These are phyloP conservation scores for Lobophora halterata DNA, from an alignment of 2,888 invertebrate species.

Conservation along the genomic window DNA sequence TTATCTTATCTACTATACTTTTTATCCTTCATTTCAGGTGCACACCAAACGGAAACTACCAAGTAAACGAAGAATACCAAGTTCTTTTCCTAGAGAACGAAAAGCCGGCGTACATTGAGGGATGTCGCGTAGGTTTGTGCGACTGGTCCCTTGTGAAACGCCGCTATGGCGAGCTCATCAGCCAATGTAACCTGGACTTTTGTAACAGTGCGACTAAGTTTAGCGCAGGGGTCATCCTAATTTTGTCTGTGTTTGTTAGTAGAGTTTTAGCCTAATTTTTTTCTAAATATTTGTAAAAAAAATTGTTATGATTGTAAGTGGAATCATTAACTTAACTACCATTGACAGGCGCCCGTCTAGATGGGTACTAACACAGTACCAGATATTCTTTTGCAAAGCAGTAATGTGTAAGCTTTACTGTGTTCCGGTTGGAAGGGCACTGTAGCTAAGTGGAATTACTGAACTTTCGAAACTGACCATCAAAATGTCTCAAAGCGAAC, in stretches of 20 bases:
- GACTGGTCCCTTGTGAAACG: slow-evolving; percentile 85
- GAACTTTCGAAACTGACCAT: no score
- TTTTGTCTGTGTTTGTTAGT: slow-evolving; percentile 29
- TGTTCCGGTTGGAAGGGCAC: no score
- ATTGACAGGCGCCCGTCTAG: no score
- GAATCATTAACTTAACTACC: no score
- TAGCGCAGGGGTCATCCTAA: slow-evolving; percentile 34
- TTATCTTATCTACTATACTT: not conserved
- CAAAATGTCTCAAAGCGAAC: no score
- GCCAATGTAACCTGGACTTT: slow-evolving; percentile 79
- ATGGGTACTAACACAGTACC: no score
- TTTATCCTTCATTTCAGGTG: slow-evolving; percentile 65
- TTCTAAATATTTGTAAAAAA: slow-evolving; percentile 4
- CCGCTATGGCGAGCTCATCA: slow-evolving; percentile 76
- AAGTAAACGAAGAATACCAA: slow-evolving; percentile 62
- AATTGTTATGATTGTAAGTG: no score
- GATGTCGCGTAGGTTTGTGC: slow-evolving; percentile 89
- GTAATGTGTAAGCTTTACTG: no score
- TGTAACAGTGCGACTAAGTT: slow-evolving; percentile 64
- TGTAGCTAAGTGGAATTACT: no score
- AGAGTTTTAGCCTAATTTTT: slow-evolving; percentile 17
- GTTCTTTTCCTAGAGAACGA: slow-evolving; percentile 87
- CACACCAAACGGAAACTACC: slow-evolving; percentile 67
- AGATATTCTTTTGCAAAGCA: no score
- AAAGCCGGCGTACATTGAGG: slow-evolving; percentile 83